Evolutionary conservation across 2,113 vertebrate genomes (phyloP), one percentile per base, ranked within the genome.

Genomic region (Etia nguti): DNA sequence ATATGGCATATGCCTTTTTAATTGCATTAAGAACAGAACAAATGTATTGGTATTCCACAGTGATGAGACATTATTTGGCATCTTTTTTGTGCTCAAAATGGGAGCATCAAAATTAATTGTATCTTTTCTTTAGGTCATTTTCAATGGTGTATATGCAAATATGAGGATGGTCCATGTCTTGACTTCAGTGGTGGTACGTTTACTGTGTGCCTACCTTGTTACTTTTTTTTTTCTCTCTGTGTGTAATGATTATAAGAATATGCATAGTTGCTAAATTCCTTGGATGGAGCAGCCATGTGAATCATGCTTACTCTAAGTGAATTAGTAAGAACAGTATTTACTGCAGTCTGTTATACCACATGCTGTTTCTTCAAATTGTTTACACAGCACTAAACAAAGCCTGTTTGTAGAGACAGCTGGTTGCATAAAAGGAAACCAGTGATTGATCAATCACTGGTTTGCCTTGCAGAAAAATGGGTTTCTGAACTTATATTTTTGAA

Each of bases 111-210:
- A 59, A 3, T 82, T 84, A 83, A 91, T 26, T 70, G 88, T 92
- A 79, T 92, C 88, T 88, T 57, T 90, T 88, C 96, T 97, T 77
- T 94, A 99, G 99, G 97, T 99, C 94, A 96, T 98, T 93, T 99
- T 98, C 89, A 98, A 98, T 96, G 99, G 99, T 90, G 98, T 99
- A 95, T 99, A 99, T 97, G 98, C 98, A 97, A 99, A 99, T 94
- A 98, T 98, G 98, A 97, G 98, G 96, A 99, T 99, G 99, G 99
- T 99, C 96, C 98, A 99, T 94, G 97, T 99, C 92, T 97, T 99
- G 92, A 99, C 99, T 77, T 99, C 99, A 91, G 98, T 99, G 94
- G 99, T 99, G 96, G 99, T 99, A 97, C 96, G 98, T 98, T 90
- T 80, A 75, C 54, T 88, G 54, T 55, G 12, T 77, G 13, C 84